Conservation (phyloP, 2,797 vertebrate species). For the Sebastes iracundus region DNA sequence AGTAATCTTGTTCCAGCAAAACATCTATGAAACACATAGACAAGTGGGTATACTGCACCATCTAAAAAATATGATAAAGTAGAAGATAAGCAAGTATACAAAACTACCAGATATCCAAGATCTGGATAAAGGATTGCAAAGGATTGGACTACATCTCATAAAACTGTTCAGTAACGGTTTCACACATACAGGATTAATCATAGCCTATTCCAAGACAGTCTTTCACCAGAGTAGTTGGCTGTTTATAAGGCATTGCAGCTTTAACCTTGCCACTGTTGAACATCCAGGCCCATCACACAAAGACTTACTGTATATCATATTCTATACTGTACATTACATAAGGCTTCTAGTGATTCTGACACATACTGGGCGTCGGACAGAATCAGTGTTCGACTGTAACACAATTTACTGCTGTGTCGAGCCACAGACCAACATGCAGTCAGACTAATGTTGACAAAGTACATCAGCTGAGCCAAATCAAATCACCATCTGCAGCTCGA, state of each 20-base stretch:
- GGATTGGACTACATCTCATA: not conserved
- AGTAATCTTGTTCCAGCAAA: not conserved
- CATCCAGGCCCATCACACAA: not conserved
- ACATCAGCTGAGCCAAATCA: slow-evolving; percentile 84
- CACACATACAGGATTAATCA: not conserved
- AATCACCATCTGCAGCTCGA: slow-evolving; percentile 65
- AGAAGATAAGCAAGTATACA: not conserved
- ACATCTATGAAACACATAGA: not conserved
- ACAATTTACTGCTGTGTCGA: slow-evolving; percentile 67
- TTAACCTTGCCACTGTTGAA: not conserved
- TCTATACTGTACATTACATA: not conserved
- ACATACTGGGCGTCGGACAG: slow-evolving; percentile 48
- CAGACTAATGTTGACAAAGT: slow-evolving; percentile 82
- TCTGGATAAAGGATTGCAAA: not conserved
- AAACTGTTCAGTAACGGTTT: not conserved
- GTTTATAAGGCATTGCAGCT: not conserved
- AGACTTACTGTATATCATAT: not conserved
- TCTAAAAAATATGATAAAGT: not conserved
- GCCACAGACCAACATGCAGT: slow-evolving; percentile 70
- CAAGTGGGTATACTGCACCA: not conserved
- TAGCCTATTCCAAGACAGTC: not conserved
- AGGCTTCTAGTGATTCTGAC: slow-evolving; percentile 44
- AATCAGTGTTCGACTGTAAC: slow-evolving; percentile 77
- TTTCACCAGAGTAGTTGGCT: not conserved
- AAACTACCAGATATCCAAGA: not conserved